Percentiles rank a stretch among this genome's conserved stretches.
Evolutionary conservation across 2,888 invertebrate species (phyloP).

Genomic region (Nephrotoma flavescens): DNA sequence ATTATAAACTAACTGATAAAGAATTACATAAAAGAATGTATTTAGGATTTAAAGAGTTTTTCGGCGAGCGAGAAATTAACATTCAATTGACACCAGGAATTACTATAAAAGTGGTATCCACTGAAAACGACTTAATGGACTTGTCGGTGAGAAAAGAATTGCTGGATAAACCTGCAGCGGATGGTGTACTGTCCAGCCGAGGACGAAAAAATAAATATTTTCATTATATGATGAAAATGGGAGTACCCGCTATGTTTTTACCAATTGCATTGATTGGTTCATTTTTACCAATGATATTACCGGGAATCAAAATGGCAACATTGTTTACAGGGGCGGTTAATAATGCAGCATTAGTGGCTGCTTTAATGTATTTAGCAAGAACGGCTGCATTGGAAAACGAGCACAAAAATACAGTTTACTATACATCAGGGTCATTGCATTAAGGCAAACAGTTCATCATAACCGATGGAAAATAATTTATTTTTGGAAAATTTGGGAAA

Average conservation of each 20-base stretch:
- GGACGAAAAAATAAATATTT: conserved; percentile 18
- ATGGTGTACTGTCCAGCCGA: background rate
- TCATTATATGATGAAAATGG: conserved; percentile 25
- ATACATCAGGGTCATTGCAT: background rate
- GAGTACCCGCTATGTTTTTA: conserved; percentile 40
- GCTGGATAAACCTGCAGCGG: background rate
- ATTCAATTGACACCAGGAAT: conserved; percentile 38
- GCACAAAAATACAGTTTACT: conserved; percentile 1
- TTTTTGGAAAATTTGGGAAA: background rate
- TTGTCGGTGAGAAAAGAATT: conserved; percentile 34
- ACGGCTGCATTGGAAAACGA: conserved; percentile 16
- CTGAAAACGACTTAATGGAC: conserved; percentile 34
- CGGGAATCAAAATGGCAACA: conserved; percentile 50
- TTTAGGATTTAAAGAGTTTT: conserved; percentile 35
- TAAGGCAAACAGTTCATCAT: background rate
- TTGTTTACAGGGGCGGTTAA: conserved; percentile 45
- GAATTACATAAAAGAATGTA: conserved; percentile 37
- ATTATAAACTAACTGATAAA: conserved; percentile 34
- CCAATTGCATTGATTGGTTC: conserved; percentile 51
- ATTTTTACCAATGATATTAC: conserved; percentile 50
- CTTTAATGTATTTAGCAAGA: conserved; percentile 31
- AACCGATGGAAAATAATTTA: background rate
- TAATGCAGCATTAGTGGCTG: conserved; percentile 49
- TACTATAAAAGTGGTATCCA: conserved; percentile 36
- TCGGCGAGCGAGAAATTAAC: conserved; percentile 35